Evolutionary conservation across 2,888 invertebrate genomes (phyloP), one percentile per base, ranked within the genome.

Genomic region (Psylliodes chrysocephalus): DNA sequence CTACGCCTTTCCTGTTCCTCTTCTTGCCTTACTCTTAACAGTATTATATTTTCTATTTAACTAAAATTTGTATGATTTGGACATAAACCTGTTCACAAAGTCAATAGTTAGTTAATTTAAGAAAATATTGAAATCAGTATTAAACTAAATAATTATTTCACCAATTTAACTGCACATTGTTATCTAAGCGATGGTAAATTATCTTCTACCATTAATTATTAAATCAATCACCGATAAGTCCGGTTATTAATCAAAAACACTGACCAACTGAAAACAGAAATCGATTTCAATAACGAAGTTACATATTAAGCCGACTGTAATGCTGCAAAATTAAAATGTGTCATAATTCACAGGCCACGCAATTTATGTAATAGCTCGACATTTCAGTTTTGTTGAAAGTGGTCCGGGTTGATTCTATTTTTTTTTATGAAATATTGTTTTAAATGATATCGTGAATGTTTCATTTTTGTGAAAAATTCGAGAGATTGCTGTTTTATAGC

Each of bases 171-270:
- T 22, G 22, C 22, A 22, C 22, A 6, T 6, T 22, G 30, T 49
- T 49, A 30, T 49, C 49, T 3, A 14, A 49, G 14, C 4, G 25
- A 10, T 33, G 46, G 60, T 66, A 60, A 67, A 69, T 67, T 65
- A 60, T 47, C 59, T 51, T 64, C 63, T 52, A 64, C 53, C 60
- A 53, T 60, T 68, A 70, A 69, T 69, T 69, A 66, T 69, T 70
- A 67, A 70, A 71, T 71, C 70, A 71, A 70, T 71, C 69, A 69
- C 35, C 56, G 59, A 64, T 54, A 62, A 66, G 53, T 55, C 53
- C 52, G 19, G 61, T 63, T 52, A 70, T 70, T 65, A 71, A 69
- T 71, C 71, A 71, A 66, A 51, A 53, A 12, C 59, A 35, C 47
- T 63, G 62, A 51, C 54, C 63, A 54, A 53, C 60, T 60, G 52